Percentiles rank a stretch among this genome's conserved stretches.
These are phyloP conservation scores for Tonatia bakeri DNA, from an alignment of 2,113 vertebrate species.

Conservation along the genomic window DNA sequence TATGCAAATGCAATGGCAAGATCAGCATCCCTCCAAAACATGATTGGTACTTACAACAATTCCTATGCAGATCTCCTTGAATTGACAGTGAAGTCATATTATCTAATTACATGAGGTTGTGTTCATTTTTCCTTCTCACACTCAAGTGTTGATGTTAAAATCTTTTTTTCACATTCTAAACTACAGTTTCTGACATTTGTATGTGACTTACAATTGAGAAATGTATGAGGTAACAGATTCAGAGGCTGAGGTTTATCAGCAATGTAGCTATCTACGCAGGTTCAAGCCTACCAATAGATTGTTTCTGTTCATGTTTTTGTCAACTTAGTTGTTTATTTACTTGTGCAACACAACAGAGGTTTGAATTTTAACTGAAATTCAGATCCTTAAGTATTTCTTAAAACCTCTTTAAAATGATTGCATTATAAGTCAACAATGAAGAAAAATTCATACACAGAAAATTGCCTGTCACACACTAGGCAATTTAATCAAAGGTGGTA, in stretches of 20 bases:
- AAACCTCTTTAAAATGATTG: not conserved
- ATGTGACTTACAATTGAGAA: not conserved
- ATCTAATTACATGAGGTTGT: not conserved
- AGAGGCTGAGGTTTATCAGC: not conserved
- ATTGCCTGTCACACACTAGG: not conserved
- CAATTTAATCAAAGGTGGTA: not conserved
- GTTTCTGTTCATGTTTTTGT: not conserved
- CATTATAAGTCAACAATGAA: not conserved
- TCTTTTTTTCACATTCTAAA: not conserved
- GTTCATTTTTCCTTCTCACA: not conserved
- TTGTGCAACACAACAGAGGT: not conserved
- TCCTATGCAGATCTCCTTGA: not conserved
- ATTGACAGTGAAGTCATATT: not conserved
- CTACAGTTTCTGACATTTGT: not conserved
- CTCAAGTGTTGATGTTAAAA: not conserved
- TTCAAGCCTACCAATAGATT: not conserved
- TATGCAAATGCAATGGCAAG: not conserved
- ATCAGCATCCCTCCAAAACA: not conserved
- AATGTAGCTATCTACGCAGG: not conserved
- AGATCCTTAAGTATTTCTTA: not conserved
- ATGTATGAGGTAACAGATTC: not conserved
- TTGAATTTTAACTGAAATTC: conserved; percentile 8
- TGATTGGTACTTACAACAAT: not conserved
- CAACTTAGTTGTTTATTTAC: not conserved
- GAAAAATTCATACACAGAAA: not conserved